phyloP scores from a whole-genome alignment of 2,888 invertebrate genomes.

The Platerodrilus igneus region DNA sequence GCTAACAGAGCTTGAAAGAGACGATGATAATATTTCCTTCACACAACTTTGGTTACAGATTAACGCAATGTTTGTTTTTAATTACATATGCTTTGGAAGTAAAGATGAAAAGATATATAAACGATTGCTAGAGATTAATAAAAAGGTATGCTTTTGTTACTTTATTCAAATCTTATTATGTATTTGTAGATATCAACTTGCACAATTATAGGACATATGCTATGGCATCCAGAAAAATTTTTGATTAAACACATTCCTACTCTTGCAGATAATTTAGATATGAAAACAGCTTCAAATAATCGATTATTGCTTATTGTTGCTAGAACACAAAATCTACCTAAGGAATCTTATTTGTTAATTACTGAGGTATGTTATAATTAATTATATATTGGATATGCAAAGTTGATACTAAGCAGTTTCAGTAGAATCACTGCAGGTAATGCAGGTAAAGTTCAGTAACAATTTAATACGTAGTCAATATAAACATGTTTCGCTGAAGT shows the following conservation, averaged over 20 bases:
- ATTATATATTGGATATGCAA: background rate
- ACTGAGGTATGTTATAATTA: constrained; percentile 42
- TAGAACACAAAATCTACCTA: constrained; percentile 57
- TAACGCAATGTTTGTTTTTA: constrained; percentile 64
- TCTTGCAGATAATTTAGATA: constrained; percentile 53
- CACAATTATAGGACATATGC: constrained; percentile 70
- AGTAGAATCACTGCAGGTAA: constrained; percentile 50
- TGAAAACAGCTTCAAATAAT: constrained; percentile 43
- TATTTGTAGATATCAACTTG: constrained; percentile 66
- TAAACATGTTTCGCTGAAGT: no score
- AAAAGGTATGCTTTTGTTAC: constrained; percentile 53
- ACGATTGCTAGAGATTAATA: constrained; percentile 68
- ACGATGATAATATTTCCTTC: constrained; percentile 52
- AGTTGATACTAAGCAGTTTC: no score
- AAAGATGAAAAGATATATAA: constrained; percentile 73
- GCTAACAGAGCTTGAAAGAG: constrained; percentile 59
- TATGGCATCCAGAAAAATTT: constrained; percentile 86
- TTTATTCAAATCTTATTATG: background rate
- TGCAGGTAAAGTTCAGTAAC: no score
- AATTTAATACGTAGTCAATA: background rate
- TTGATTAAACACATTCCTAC: constrained; percentile 61
- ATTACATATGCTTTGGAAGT: constrained; percentile 68
- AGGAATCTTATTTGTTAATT: constrained; percentile 56
- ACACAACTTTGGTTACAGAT: constrained; percentile 60
- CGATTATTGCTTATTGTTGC: constrained; percentile 56